phyloP scores from a whole-genome alignment of 2,888 invertebrate genomes.

The Drosophila anomalata region DNA sequence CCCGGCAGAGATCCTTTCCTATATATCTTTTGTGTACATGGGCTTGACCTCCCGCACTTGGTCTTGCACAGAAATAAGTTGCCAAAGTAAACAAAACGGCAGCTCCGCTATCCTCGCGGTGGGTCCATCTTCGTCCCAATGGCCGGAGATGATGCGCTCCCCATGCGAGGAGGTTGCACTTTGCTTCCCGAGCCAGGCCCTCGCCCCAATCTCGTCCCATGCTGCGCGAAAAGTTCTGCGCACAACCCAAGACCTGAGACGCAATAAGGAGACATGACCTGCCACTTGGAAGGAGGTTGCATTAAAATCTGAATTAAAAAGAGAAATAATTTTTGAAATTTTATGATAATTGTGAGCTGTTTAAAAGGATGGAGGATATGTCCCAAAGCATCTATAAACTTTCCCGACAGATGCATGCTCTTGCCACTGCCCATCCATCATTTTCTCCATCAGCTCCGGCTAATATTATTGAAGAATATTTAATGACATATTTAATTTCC shows the following conservation, averaged over 20 bases:
- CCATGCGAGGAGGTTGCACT: slow-evolving; percentile 36
- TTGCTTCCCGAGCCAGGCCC: slow-evolving; percentile 30
- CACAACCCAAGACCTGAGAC: slow-evolving; percentile 37
- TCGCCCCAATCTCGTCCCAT: slow-evolving; percentile 30
- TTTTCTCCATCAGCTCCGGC: slow-evolving; percentile 19
- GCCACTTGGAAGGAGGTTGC: not conserved
- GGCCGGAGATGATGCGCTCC: slow-evolving; percentile 9
- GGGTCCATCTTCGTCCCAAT: slow-evolving; percentile 38
- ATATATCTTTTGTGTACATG: slow-evolving; percentile 6
- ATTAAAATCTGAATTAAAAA: slow-evolving; percentile 1
- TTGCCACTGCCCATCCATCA: slow-evolving; percentile 9
- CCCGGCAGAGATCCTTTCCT: slow-evolving; percentile 34
- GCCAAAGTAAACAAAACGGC: slow-evolving; percentile 55
- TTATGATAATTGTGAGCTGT: not conserved
- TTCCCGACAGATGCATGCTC: slow-evolving; percentile 22
- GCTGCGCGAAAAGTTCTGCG: slow-evolving; percentile 51
- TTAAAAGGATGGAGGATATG: not conserved
- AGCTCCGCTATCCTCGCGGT: slow-evolving; percentile 44
- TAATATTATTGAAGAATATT: slow-evolving; percentile 47
- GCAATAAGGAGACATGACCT: slow-evolving; percentile 34
- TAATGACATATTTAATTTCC: slow-evolving; percentile 65
- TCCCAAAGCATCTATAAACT: not conserved
- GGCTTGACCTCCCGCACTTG: slow-evolving; percentile 65
- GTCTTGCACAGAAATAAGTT: slow-evolving; percentile 67
- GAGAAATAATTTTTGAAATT: not conserved